These are phyloP conservation scores for Eublepharis macularius DNA, from an alignment of 2,113 vertebrate genomes.

Conservation along the genomic window DNA sequence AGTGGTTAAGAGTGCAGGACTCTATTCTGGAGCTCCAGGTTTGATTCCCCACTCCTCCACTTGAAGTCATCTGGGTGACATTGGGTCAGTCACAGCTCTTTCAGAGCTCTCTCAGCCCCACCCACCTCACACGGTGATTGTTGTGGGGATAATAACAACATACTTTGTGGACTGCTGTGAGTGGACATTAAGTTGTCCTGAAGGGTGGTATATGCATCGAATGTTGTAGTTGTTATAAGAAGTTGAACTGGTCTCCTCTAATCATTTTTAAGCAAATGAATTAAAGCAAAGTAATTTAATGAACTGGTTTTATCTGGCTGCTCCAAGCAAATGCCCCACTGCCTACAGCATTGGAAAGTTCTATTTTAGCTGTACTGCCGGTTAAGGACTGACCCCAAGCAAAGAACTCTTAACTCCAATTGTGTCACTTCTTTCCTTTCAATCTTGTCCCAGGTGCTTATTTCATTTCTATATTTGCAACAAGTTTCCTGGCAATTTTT, in stretches of 20 bases:
- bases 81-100: no score
- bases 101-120: no score
- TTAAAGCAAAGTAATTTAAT: conserved; percentile 51
- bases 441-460: neutral
- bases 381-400: conserved; percentile 21
- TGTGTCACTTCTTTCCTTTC: neutral
- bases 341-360: neutral
- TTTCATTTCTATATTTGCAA: neutral
- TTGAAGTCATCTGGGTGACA: no score
- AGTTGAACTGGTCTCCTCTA: neutral
- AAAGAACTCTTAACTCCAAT: neutral
- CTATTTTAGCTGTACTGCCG: conserved; percentile 25
- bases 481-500: neutral
- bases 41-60: no score
- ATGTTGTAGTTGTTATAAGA: no score
- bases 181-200: no score
- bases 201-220: no score
- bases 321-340: conserved; percentile 18
- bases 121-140: no score
- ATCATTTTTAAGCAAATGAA: conserved; percentile 31
- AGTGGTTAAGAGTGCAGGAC: no score
- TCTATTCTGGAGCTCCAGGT: no score
- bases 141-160: no score
- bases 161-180: no score
- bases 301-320: conserved; percentile 41